Conservation (phyloP, 2,113 vertebrate species). For the Collichthys lucidus region DNA sequence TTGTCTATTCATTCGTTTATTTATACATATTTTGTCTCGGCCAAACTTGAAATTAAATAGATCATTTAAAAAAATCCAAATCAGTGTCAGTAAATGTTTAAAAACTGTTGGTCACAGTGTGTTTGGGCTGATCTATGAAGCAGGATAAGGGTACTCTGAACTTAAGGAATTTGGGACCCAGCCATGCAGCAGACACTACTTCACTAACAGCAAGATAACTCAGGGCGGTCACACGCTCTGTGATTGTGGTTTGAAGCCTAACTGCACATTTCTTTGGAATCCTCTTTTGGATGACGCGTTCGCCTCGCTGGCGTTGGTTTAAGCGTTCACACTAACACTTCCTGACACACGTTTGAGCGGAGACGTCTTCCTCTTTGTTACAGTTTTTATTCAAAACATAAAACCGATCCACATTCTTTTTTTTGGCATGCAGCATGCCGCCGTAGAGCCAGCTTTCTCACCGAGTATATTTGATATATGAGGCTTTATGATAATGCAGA, state of each 20-base stretch:
- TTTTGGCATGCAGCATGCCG: background rate
- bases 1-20: background rate
- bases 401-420: background rate
- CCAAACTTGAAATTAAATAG: background rate
- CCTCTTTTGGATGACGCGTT: background rate
- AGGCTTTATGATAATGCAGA: background rate
- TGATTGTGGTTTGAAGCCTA: constrained; percentile 1
- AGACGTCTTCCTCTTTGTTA: background rate
- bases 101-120: background rate
- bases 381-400: background rate
- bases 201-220: constrained; percentile 31
- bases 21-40: too few relatives aligned
- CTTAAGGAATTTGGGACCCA: constrained; percentile 28
- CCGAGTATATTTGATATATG: background rate
- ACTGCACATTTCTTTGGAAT: constrained; percentile 18
- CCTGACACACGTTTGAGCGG: background rate
- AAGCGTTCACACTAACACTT: constrained; percentile 7
- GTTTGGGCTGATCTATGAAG: background rate
- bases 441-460: background rate
- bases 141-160: background rate
- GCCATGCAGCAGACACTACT: background rate
- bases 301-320: background rate
- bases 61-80: too few relatives aligned
- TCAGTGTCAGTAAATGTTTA: background rate
- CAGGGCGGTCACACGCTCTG: background rate